Conservation (phyloP, 2,797 vertebrate species). For the Pipistrellus kuhlii region DNA sequence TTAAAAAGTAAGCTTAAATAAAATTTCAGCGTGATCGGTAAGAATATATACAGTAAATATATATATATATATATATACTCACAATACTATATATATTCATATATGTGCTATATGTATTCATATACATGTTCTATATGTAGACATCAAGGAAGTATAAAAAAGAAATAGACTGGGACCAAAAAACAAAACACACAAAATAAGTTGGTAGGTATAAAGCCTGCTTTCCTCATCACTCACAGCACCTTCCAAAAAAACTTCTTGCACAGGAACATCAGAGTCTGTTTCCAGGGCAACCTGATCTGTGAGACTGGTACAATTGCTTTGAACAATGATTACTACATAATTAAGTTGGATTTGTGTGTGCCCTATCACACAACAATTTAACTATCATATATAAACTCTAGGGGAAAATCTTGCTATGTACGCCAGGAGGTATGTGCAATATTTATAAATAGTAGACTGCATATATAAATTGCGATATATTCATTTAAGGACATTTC, state of each 20-base stretch:
- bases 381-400: neutral
- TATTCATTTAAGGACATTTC: neutral
- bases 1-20: neutral
- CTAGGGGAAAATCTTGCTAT: neutral
- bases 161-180: neutral
- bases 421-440: neutral
- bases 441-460: neutral
- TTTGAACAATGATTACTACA: conserved; percentile 20
- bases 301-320: neutral
- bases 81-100: neutral
- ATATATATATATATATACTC: neutral
- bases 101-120: neutral
- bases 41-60: neutral
- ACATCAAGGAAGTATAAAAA: neutral
- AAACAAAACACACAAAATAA: neutral
- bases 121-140: neutral
- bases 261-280: neutral
- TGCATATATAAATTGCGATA: neutral
- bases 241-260: neutral
- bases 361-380: neutral
- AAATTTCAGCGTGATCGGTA: neutral
- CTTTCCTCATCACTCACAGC: neutral
- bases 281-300: neutral
- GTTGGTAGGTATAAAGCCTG: neutral
- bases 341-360: conserved; percentile 16